These are phyloP conservation scores for Noturus placidus DNA, from an alignment of 2,113 vertebrate species.

Conservation along the genomic window DNA sequence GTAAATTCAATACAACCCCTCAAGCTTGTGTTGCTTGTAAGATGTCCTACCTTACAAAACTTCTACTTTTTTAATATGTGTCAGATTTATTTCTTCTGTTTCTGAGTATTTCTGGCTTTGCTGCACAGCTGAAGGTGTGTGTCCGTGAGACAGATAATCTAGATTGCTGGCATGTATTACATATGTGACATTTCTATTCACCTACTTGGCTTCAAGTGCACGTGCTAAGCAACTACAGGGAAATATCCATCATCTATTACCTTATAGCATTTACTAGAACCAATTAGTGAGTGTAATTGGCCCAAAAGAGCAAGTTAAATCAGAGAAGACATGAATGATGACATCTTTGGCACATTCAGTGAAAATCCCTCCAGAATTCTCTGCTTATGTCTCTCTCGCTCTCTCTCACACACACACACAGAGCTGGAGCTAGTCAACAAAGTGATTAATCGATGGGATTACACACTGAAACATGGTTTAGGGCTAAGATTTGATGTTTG, in stretches of 20 bases:
- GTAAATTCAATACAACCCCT: not conserved
- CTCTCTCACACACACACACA: not conserved
- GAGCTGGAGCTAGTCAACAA: not conserved
- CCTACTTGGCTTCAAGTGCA: not conserved
- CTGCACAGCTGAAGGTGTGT: not conserved
- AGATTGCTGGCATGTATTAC: not conserved
- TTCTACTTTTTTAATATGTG: not conserved
- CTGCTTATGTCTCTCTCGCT: not conserved
- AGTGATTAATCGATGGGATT: not conserved
- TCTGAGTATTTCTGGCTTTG: conserved; percentile 7
- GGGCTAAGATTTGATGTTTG: not conserved
- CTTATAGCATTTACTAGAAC: conserved; percentile 47
- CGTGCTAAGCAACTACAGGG: not conserved
- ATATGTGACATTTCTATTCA: not conserved
- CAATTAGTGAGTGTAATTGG: conserved; percentile 43
- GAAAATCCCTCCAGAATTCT: conserved; percentile 6
- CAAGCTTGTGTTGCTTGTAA: not conserved
- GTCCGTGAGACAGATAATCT: not conserved
- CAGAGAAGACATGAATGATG: conserved; percentile 33
- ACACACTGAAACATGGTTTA: not conserved
- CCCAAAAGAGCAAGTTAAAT: conserved; percentile 34
- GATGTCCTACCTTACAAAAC: not conserved
- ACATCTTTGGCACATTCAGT: conserved; percentile 5
- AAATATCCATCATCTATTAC: conserved; percentile 22
- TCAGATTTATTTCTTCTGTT: not conserved